Evolutionary conservation across 2,888 invertebrate genomes (phyloP).

Genomic region (Junonia oenone): DNA sequence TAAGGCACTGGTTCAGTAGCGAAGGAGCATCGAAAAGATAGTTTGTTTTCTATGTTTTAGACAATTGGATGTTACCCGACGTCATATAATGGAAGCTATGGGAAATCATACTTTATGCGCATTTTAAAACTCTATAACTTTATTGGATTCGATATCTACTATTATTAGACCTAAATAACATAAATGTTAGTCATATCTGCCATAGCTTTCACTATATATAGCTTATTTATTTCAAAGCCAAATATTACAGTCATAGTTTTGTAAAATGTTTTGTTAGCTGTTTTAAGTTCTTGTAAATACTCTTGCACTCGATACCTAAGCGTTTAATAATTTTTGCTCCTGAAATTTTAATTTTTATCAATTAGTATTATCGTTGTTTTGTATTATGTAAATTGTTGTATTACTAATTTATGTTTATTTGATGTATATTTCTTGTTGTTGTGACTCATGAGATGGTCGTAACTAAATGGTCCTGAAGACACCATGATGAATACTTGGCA

Average conservation of each 20-base stretch:
- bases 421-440: constrained; percentile 71
- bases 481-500: constrained; percentile 42
- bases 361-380: constrained; percentile 75
- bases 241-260: constrained; percentile 79
- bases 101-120: constrained; percentile 28
- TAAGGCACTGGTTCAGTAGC: constrained; percentile 72
- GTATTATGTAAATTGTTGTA: constrained; percentile 70
- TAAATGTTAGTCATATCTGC: constrained; percentile 30
- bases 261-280: constrained; percentile 62
- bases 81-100: constrained; percentile 75
- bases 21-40: constrained; percentile 73
- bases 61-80: constrained; percentile 77
- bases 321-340: constrained; percentile 59
- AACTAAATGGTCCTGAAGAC: constrained; percentile 41
- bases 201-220: constrained; percentile 75
- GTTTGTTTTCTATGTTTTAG: constrained; percentile 48
- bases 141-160: constrained; percentile 35
- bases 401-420: constrained; percentile 66
- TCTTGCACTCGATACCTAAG: constrained; percentile 52
- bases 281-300: constrained; percentile 75
- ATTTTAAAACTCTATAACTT: constrained; percentile 15
- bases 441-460: constrained; percentile 54
- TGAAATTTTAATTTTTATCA: constrained; percentile 50
- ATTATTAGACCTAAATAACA: constrained; percentile 24
- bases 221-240: constrained; percentile 78